Base-by-base conservation (phyloP, 2,797 vertebrate genomes). In the Poecilia velifera region DNA sequence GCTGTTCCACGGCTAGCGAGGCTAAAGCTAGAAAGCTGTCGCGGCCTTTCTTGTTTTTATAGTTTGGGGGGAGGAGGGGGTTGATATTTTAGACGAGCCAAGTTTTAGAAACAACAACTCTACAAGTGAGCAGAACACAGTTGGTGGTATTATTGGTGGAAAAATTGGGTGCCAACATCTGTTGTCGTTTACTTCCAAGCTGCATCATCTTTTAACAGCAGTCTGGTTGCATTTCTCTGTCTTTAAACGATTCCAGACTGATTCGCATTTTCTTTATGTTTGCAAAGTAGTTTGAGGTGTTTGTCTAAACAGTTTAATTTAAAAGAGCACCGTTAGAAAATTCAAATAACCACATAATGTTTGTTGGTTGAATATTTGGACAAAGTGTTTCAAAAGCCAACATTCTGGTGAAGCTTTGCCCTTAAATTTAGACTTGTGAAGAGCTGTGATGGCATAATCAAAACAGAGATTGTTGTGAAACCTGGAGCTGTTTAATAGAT, bases 1-100 rank as follows among this genome's bases (percentile, higher is more conserved):
- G n/a, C 0, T 31, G 83, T 76, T 62, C 20, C 12, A 0, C 1
- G 10, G 91, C 91, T 92, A 91, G 62, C 8, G 88, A 4, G 0
- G 51, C 25, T 34, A 59, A 84, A 49, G 71, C 43, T 6, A 68
- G 80, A 36, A 68, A 51, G 74, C 72, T 14, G 1, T 14, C 51
- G 14, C 81, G 92, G 90, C 92, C 91, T 83, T 3, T 47, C 53
- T 66, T 64, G 4, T 76, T 78, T 47, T 90, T 84, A 86, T 80
- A 53, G 74, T 87, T 28, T 0, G 18, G 6, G 49, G 20, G 2
- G 41, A 1, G 7, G 41, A 5, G 55, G 41, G 6, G 16, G 0
- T 77, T 91, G 80, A 87, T 78, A 89, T 90, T 89, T 84, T 66
- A 82, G 46, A 16, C 74, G 13, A 55, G 73, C 18, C 12, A 39